Evolutionary conservation across 2,797 vertebrate species (phyloP).

Genomic region (Cetoscarus ocellatus): DNA sequence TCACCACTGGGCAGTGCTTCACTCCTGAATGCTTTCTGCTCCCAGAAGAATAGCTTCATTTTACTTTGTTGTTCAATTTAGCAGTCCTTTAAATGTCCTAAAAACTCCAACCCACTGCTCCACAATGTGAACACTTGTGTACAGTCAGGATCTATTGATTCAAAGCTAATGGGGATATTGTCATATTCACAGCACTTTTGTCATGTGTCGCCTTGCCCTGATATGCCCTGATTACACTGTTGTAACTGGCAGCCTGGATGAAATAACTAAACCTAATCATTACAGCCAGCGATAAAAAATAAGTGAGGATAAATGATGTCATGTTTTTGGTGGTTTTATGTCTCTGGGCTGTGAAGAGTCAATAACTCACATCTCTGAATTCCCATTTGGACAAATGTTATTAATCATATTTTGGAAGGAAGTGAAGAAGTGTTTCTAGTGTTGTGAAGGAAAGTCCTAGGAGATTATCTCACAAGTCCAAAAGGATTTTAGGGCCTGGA

Average conservation of each 20-base stretch:
- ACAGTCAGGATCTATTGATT: slow-evolving; percentile 22
- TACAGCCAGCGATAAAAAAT: slow-evolving; percentile 24
- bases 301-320: slow-evolving; percentile 43
- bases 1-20: slow-evolving; percentile 9
- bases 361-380: slow-evolving; percentile 10
- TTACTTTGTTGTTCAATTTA: slow-evolving; percentile 14
- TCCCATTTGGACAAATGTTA: slow-evolving; percentile 21
- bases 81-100: neutral
- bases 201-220: neutral
- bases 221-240: slow-evolving; percentile 35
- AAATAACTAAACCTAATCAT: slow-evolving; percentile 28
- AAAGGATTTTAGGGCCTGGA: slow-evolving; percentile 15
- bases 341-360: neutral
- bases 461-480: slow-evolving; percentile 12
- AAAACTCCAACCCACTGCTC: neutral
- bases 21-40: slow-evolving; percentile 1
- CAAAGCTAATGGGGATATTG: slow-evolving; percentile 24
- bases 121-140: slow-evolving; percentile 29
- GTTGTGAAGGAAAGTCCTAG: slow-evolving; percentile 24
- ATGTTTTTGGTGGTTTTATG: slow-evolving; percentile 18
- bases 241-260: slow-evolving; percentile 30
- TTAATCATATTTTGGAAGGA: slow-evolving; percentile 42
- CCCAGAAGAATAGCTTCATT: neutral
- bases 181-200: slow-evolving; percentile 22
- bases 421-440: slow-evolving; percentile 20